Base-by-base conservation (phyloP, 2,888 invertebrate genomes). In the Nomada goodeniana region DNA sequence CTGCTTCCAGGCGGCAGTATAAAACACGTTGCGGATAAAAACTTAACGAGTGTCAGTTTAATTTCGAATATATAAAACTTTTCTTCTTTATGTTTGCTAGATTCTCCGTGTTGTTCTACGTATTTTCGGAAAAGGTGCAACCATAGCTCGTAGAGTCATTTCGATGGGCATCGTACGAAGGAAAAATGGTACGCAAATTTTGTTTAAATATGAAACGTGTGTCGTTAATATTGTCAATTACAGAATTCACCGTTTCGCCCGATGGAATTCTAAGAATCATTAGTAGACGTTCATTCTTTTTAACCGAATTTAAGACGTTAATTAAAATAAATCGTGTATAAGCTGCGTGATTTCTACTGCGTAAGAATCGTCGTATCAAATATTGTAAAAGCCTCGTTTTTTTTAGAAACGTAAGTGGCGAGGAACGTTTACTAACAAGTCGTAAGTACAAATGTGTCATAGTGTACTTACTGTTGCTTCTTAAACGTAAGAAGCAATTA, bases 391-490 rank as follows among this genome's bases (percentile, higher is more conserved):
- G 61, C 26, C 52, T 65, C 20, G 59, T 47, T 55, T 61, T 50
- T 64, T 36, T 68, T 44, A 65, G 36, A 36, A 59, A 72, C 52
- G 64, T 72, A 76, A n/a, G 53, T 64, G 74, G 74, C 77, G 77
- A 86, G 80, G 81, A 83, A 88, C 85, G 63, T 75, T 88, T 70
- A 78, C 76, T 88, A 88, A 7, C 36, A 36, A 36, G 36, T 36
- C 36, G 36, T 36, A 36, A 88, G 88, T 88, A 88, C 88, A 88
- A 85, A 84, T 72, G 76, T 82, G 84, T 44, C 70, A 60, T 73
- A 73, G 52, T 52, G 71, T 53, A 64, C 23, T 55, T 57, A 64
- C 29, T 60, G 26, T 44, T 76, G 9, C 10, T 52, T 65, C 60
- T 55, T 61, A 70, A 68, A 77, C 68, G 71, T 59, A 64, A 71